Conservation (phyloP, 2,888 invertebrate species). For the Lasius fuliginosus region DNA sequence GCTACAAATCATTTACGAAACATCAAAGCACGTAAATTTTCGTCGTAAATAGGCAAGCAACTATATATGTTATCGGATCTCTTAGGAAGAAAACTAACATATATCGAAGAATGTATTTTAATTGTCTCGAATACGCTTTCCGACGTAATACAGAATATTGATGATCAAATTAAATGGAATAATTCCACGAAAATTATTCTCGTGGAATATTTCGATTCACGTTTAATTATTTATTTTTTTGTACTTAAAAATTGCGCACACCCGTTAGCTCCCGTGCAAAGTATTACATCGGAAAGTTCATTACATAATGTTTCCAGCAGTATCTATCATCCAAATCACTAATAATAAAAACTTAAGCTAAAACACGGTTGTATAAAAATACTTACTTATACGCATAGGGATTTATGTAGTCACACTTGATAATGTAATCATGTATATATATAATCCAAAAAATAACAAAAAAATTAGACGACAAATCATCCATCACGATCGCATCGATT, state of each 20-base stretch:
- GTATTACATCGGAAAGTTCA: slow-evolving; percentile 35
- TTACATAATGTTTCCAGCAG: neutral
- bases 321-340: slow-evolving; percentile 7
- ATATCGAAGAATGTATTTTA: neutral
- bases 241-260: neutral
- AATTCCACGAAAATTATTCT: neutral
- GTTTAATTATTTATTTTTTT: neutral
- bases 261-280: neutral
- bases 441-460: slow-evolving; percentile 33
- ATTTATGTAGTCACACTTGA: neutral
- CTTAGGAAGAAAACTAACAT: neutral
- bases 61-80: slow-evolving; percentile 41
- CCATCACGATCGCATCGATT: slow-evolving; percentile 16
- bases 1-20: slow-evolving; percentile 66
- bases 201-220: neutral
- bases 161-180: neutral
- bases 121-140: neutral
- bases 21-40: slow-evolving; percentile 62
- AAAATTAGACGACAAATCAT: slow-evolving; percentile 10
- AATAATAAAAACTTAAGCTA: slow-evolving; percentile 50
- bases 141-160: slow-evolving; percentile 20
- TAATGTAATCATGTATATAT: slow-evolving; percentile 12
- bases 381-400: slow-evolving; percentile 1
- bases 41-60: slow-evolving; percentile 58
- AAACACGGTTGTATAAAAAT: slow-evolving; percentile 43